Evolutionary conservation across 2,888 invertebrate species (phyloP), one percentile per base, ranked within the genome.

Genomic region (Macrosoma leucophasiata): DNA sequence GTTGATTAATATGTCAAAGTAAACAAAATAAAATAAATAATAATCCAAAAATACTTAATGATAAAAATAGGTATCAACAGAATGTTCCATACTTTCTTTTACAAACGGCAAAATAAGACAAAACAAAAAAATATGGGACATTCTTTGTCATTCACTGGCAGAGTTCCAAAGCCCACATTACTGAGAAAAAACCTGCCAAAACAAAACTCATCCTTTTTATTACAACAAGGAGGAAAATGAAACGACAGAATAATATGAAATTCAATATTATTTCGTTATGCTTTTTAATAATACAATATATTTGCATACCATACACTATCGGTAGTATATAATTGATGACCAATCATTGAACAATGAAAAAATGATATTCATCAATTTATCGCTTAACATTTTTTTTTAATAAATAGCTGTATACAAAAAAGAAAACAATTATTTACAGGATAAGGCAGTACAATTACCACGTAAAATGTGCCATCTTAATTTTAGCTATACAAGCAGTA

Each of bases 381-480:
- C 69, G 65, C 75, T 78, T 76, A 79, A 81, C 78, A 76, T 81
- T 76, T 63, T n/a, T n/a, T 71, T 81, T 84, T 79, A 84, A 85
- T 85, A 85, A 85, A 85, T 84, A 84, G 84, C 84, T 84, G 84
- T 84, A 84, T 84, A 84, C 81, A 84, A 84, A 76, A 64, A 72
- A 61, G 43, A 53, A 71, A 84, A 85, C 84, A 84, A 84, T 84
- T 84, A 85, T 85, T 84, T 85, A 84, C 84, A 84, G 72, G 67
- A 65, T 81, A 82, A 82, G 82, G 82, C 82, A 82, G 76, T 79
- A 79, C 60, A 70, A 70, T 75, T 75, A 84, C 79, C 79, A 77
- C 78, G 76, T 81, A 78, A 75, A 72, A 64, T 70, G 75, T 73
- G 77, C 79, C 81, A 75, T 46, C 55, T 69, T 79, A 78, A 77